Percentiles rank a stretch among this genome's conserved stretches.
phyloP scores from a whole-genome alignment of 1,140 invertebrate genomes.

The Brachionus rubens region DNA sequence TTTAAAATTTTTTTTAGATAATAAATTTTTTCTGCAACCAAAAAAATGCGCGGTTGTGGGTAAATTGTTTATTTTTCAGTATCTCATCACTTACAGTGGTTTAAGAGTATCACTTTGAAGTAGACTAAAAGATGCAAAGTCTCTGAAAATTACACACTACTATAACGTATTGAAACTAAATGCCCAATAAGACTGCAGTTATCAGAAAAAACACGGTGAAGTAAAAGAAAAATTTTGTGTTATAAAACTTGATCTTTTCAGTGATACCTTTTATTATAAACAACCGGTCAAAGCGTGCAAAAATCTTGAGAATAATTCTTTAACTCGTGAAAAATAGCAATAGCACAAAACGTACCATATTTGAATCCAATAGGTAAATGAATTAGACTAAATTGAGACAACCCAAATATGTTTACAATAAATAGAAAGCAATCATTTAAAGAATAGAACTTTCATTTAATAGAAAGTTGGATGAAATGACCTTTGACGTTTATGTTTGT shows the following conservation, averaged over 20 bases:
- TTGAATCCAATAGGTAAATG: neutral
- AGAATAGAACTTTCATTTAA: neutral
- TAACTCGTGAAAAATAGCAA: neutral
- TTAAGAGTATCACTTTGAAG: too few species aligned
- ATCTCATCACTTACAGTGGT: too few species aligned
- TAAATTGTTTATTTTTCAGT: too few species aligned
- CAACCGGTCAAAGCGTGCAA: neutral
- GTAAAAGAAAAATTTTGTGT: neutral
- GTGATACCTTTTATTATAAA: neutral
- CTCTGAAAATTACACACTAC: too few species aligned
- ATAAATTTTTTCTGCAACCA: too few species aligned
- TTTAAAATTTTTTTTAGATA: too few species aligned
- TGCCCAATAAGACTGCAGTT: too few species aligned
- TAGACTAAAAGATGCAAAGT: too few species aligned
- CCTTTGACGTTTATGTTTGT: neutral
- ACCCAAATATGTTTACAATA: neutral
- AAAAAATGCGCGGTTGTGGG: too few species aligned
- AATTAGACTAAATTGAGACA: neutral
- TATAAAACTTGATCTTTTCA: neutral
- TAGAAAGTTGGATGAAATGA: neutral
- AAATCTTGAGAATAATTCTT: slow-evolving; percentile 7
- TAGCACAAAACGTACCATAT: slow-evolving; percentile 11
- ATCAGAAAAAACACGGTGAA: neutral
- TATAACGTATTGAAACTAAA: too few species aligned
- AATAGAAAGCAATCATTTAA: slow-evolving; percentile 5